Conservation (phyloP, 2,797 vertebrate species). For the Labroides dimidiatus region DNA sequence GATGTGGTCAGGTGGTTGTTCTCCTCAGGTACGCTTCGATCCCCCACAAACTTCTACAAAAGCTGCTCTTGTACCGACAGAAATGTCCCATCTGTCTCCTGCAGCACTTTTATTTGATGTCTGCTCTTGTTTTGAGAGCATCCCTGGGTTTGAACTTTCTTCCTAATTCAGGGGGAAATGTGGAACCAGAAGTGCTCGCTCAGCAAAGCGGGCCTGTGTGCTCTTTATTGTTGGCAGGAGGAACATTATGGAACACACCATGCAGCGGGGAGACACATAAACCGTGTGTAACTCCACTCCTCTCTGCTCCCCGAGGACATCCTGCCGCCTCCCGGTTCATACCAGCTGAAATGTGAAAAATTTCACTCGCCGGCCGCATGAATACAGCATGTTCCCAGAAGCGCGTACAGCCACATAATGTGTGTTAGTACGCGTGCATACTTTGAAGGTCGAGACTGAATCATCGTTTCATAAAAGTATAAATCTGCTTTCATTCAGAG, state of each 20-base stretch:
- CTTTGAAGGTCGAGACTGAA: slow-evolving; percentile 14
- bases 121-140: slow-evolving; percentile 19
- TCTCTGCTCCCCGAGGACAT: slow-evolving; percentile 42
- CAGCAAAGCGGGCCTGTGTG: slow-evolving; percentile 56
- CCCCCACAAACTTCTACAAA: background rate
- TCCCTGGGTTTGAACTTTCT: slow-evolving; percentile 48
- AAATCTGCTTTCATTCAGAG: slow-evolving; percentile 4
- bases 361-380: slow-evolving; percentile 11
- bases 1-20: too few relatives aligned
- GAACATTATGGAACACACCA: slow-evolving; percentile 49
- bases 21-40: background rate
- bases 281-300: slow-evolving; percentile 54
- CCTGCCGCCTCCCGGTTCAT: slow-evolving; percentile 29
- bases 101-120: background rate
- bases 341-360: slow-evolving; percentile 40
- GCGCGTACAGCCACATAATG: background rate
- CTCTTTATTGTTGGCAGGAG: slow-evolving; percentile 68
- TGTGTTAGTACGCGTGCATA: background rate
- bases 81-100: slow-evolving; percentile 1
- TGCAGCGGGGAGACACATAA: slow-evolving; percentile 60
- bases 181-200: slow-evolving; percentile 61
- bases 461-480: slow-evolving; percentile 5
- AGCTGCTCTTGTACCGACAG: background rate
- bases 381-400: background rate
- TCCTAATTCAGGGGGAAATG: slow-evolving; percentile 45